These are phyloP conservation scores for Calliopum simillimum DNA, from an alignment of 2,888 invertebrate species.

Conservation along the genomic window DNA sequence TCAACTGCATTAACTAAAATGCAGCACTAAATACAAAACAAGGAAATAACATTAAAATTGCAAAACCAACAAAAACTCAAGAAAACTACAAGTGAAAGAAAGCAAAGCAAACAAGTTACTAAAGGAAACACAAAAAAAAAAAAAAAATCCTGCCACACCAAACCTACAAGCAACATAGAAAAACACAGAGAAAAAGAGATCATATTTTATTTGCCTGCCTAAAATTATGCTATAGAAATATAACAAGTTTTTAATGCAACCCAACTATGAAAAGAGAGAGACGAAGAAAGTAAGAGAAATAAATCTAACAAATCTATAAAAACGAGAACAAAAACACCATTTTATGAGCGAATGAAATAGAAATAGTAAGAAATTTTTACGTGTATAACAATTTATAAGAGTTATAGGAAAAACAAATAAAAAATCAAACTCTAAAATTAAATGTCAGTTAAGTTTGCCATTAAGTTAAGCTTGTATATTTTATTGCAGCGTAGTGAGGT, in stretches of 20 bases:
- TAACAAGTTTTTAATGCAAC: constrained; percentile 11
- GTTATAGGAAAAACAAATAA: neutral
- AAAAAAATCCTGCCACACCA: constrained; percentile 23
- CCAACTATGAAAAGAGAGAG: constrained; percentile 18
- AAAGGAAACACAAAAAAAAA: constrained; percentile 24
- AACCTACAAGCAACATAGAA: neutral
- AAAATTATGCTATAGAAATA: constrained; percentile 28
- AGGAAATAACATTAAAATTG: constrained; percentile 7
- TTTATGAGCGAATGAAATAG: neutral
- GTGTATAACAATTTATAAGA: constrained; percentile 14
- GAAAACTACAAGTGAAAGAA: constrained; percentile 2
- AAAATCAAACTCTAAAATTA: neutral
- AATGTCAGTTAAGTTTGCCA: constrained; percentile 11
- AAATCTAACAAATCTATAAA: constrained; percentile 9
- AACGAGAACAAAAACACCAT: neutral
- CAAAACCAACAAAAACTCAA: constrained; percentile 21
- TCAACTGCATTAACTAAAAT: constrained; percentile 18
- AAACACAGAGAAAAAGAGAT: neutral
- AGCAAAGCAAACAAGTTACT: constrained; percentile 24
- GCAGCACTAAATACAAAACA: neutral
- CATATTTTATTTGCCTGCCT: constrained; percentile 33
- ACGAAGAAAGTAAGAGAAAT: constrained; percentile 37
- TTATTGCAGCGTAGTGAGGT: too few species aligned
- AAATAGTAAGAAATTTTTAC: constrained; percentile 2
- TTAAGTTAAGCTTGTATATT: constrained; percentile 16